Conservation (phyloP, 2,888 invertebrate genomes). For the Coecobrya sp. region DNA sequence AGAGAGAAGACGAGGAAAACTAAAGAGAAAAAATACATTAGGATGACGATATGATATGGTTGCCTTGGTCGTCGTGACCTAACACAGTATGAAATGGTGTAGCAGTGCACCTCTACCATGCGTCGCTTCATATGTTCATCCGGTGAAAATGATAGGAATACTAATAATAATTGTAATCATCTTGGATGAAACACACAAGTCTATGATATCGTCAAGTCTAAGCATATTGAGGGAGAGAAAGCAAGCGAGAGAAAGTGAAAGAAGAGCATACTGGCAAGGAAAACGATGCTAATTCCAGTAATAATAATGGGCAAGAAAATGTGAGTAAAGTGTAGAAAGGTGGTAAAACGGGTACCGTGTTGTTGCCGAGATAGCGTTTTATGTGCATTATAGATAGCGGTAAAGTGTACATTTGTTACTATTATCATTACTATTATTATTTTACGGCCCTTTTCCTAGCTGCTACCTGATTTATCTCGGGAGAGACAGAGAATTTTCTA, state of each 20-base stretch:
- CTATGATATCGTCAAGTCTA: neutral
- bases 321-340: neutral
- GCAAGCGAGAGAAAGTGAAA: neutral
- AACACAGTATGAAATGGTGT: neutral
- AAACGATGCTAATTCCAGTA: slow-evolving; percentile 65
- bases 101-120: neutral
- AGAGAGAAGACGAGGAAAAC: neutral
- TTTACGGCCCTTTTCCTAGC: neutral
- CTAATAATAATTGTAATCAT: slow-evolving; percentile 47
- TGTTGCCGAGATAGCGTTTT: neutral
- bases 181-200: neutral
- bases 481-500: slow-evolving; percentile 28
- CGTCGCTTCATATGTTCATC: neutral
- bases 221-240: neutral
- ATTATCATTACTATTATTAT: slow-evolving; percentile 24
- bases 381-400: slow-evolving; percentile 8
- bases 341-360: neutral
- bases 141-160: slow-evolving; percentile 48
- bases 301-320: slow-evolving; percentile 17
- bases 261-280: slow-evolving; percentile 14
- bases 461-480: slow-evolving; percentile 65
- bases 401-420: neutral
- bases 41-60: neutral
- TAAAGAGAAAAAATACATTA: neutral
- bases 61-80: slow-evolving; percentile 5